Percentiles rank a stretch among this genome's conserved stretches.
Conservation (phyloP, 2,797 vertebrate genomes). For the Pantherophis vulpinus region DNA sequence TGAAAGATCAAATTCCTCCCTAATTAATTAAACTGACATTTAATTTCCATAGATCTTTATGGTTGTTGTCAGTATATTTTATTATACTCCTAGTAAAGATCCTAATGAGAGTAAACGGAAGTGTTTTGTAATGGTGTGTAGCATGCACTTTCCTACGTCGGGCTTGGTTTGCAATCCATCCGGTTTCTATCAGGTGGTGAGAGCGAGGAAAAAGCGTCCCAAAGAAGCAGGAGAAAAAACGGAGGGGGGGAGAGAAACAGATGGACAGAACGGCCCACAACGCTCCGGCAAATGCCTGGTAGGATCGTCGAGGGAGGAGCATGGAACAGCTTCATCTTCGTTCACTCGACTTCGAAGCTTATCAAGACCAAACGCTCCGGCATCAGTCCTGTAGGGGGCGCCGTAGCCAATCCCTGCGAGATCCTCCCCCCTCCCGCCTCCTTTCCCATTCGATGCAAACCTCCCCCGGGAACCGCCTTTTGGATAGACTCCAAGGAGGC, state of each 20-base stretch:
- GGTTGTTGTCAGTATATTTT: not conserved
- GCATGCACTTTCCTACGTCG: not conserved
- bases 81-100: not conserved
- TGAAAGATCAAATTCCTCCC: not conserved
- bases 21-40: not conserved
- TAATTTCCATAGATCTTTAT: not conserved
- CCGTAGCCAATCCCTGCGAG: not conserved
- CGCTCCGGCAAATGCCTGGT: not conserved
- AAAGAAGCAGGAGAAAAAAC: not conserved
- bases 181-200: not conserved
- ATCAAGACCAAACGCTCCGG: no score
- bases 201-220: not conserved
- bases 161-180: not conserved
- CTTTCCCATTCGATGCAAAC: not conserved
- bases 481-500: not conserved
- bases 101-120: not conserved
- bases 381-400: not conserved
- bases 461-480: not conserved
- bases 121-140: not conserved
- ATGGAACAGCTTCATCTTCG: not conserved
- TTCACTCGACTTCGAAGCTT: not conserved
- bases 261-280: not conserved
- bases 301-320: not conserved
- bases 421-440: no score
- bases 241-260: accelerated